phyloP scores from a whole-genome alignment of 2,797 vertebrate species.

The Myotis pilosus region DNA sequence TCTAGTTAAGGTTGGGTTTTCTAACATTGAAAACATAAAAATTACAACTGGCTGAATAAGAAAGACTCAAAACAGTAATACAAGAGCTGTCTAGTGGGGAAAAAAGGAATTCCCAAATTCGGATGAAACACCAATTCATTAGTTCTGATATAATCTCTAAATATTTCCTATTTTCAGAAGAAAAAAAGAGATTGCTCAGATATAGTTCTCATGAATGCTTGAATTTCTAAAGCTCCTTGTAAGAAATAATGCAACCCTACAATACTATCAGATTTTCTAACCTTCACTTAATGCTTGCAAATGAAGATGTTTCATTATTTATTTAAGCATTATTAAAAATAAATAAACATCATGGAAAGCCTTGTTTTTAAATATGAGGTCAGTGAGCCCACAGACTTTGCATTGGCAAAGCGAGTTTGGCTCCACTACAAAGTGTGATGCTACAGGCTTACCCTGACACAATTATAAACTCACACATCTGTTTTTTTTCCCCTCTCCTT shows the following conservation, averaged over 20 bases:
- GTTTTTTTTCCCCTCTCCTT: neutral
- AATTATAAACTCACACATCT: neutral
- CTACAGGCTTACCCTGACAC: neutral
- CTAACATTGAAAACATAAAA: neutral
- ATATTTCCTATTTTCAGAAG: neutral
- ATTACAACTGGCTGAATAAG: neutral
- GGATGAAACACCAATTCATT: neutral
- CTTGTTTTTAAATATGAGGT: neutral
- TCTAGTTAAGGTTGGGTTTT: neutral
- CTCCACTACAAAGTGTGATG: neutral
- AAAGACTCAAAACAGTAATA: neutral
- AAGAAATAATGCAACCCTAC: neutral
- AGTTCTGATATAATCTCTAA: neutral
- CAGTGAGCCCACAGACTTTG: neutral
- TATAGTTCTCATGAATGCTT: neutral
- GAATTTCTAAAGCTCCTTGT: neutral
- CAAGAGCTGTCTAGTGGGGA: neutral
- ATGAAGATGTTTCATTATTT: neutral
- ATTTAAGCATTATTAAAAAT: neutral
- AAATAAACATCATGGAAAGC: neutral
- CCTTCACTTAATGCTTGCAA: neutral
- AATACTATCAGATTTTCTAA: constrained; percentile 24
- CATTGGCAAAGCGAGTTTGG: neutral
- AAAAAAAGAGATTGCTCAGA: neutral
- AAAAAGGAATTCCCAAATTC: neutral